These are phyloP conservation scores for Baccha elongata DNA, from an alignment of 2,888 invertebrate species.

Conservation along the genomic window DNA sequence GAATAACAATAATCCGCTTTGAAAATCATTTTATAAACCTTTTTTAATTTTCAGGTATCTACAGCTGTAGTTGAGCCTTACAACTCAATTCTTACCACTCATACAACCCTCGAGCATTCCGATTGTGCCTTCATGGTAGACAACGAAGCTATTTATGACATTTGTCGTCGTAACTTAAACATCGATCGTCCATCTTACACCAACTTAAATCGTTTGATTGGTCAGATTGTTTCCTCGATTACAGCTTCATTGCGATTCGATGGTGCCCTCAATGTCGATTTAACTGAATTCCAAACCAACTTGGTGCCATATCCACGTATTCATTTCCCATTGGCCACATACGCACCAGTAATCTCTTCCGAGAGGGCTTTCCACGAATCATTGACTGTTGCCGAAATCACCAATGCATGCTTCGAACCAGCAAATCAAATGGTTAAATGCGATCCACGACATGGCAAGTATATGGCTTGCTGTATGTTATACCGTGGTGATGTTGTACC, in stretches of 20 bases:
- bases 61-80: constrained; percentile 94
- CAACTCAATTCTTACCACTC: constrained; percentile 96
- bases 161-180: constrained; percentile 93
- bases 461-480: constrained; percentile 97
- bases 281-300: constrained; percentile 97
- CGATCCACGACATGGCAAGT: constrained; percentile 94
- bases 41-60: constrained; percentile 85
- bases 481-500: constrained; percentile 97
- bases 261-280: constrained; percentile 95
- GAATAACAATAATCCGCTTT: too few relatives aligned
- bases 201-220: constrained; percentile 93
- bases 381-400: constrained; percentile 94
- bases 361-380: constrained; percentile 97
- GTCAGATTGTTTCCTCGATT: constrained; percentile 95
- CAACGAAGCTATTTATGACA: constrained; percentile 94
- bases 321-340: constrained; percentile 96
- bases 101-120: constrained; percentile 93
- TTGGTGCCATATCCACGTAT: constrained; percentile 97
- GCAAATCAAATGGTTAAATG: constrained; percentile 97
- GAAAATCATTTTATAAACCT: neutral
- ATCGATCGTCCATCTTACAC: constrained; percentile 93
- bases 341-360: constrained; percentile 95
- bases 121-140: constrained; percentile 97
- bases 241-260: constrained; percentile 96
- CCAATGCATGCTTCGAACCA: constrained; percentile 97